Evolutionary conservation across 2,113 vertebrate species (phyloP).

Genomic region (Cyanoramphus novaezelandiae): DNA sequence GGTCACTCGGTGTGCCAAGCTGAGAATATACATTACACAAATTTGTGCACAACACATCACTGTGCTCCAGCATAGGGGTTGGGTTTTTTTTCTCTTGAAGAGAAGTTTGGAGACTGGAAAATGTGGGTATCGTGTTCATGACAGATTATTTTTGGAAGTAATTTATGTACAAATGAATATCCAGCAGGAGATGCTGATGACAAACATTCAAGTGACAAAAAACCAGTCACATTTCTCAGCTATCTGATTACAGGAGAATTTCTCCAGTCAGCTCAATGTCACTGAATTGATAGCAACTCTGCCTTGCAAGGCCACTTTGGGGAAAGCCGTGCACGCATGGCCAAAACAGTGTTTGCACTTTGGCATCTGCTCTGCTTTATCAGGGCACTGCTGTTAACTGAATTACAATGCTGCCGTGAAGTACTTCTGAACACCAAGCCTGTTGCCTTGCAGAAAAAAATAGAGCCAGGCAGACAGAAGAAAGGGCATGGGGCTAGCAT

Average conservation of each 20-base stretch:
- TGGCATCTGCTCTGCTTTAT: constrained; percentile 18
- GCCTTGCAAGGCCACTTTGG: background rate
- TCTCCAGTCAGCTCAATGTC: background rate
- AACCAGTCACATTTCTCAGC: background rate
- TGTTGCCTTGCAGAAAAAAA: background rate
- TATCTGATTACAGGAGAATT: background rate
- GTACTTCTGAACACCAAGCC: background rate
- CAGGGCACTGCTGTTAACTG: background rate
- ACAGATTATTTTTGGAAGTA: background rate
- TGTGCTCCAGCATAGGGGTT: background rate
- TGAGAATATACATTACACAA: background rate
- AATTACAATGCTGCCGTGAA: background rate
- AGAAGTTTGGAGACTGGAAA: background rate
- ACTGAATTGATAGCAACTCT: background rate
- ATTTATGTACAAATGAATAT: background rate
- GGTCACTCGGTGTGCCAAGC: background rate
- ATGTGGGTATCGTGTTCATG: background rate
- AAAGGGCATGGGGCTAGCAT: background rate
- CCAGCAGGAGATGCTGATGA: background rate
- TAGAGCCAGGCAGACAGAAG: background rate
- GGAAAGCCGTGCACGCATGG: background rate
- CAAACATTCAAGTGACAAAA: background rate
- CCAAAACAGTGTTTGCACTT: background rate
- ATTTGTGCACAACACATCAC: background rate
- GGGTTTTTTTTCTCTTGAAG: background rate